Base-by-base conservation (phyloP, 2,113 vertebrate species). In the Polyodon spathula region DNA sequence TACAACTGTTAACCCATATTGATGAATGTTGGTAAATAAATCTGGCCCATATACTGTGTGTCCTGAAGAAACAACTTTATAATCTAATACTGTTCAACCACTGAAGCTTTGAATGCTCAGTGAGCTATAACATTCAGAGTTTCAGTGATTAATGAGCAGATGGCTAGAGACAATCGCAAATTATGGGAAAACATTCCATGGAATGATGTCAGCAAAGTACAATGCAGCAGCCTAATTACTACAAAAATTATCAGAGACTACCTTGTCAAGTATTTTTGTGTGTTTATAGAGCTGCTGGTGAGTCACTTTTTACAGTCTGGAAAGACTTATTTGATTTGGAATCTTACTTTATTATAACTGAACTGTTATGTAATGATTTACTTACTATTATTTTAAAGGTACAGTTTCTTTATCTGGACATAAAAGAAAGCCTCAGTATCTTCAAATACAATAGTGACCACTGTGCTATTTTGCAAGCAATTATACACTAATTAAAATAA, bases 201-300 rank as follows among this genome's bases (percentile, higher is more conserved):
- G 63, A 62, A 81, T 94, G 91, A 93, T 90, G 89, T 94, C 88
- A 94, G 78, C 84, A 77, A 75, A 69, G 73, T 92, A 86, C 76
- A 89, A 94, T 91, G 86, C 81, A 73, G 81, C 88, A 87, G 88
- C 84, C 85, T 89, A 84, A 91, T 91, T 90, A 89, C 82, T 76
- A 77, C 84, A 84, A 67, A 88, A 88, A 89, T 89, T 89, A 89
- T 90, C 83, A 83, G 81, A 84, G 83, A 84, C 85, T 88, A 86
- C 86, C 87, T 88, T 85, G 85, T 88, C 86, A 88, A 90, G 78
- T 87, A 81, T 85, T 86, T 86, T 82, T 85, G 81, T 86, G 73
- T 88, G 85, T 86, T 83, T 89, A 88, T 86, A 88, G 84, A 88
- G 81, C 85, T 89, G 86, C 79, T 83, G 80, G 80, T 89, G 88